Evolutionary conservation across 2,797 vertebrate species (phyloP).

Genomic region (Chelmon rostratus): DNA sequence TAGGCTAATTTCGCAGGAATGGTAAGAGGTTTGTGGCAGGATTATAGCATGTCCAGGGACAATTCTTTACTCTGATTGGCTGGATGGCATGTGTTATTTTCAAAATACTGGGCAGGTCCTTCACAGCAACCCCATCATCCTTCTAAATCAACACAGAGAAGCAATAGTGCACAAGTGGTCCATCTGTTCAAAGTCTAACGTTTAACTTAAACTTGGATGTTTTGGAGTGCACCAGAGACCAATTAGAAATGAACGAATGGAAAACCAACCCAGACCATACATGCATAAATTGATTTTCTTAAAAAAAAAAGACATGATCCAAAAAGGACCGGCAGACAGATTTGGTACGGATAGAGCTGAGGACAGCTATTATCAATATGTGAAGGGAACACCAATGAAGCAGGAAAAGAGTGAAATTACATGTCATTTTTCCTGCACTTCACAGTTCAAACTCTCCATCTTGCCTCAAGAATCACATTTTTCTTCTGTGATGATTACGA

Average conservation of each 20-base stretch:
- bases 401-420: neutral
- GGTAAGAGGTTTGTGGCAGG: neutral
- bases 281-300: neutral
- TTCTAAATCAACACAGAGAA: neutral
- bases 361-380: neutral
- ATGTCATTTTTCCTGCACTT: neutral
- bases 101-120: neutral
- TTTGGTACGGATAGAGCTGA: neutral
- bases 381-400: neutral
- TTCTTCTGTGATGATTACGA: neutral
- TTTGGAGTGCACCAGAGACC: neutral
- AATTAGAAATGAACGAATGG: neutral
- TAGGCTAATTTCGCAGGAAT: too few relatives aligned
- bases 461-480: neutral
- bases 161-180: neutral
- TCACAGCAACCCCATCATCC: neutral
- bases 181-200: neutral
- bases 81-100: neutral
- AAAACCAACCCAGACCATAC: neutral
- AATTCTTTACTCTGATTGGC: neutral
- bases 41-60: neutral
- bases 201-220: neutral
- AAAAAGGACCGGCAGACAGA: neutral
- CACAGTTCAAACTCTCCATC: neutral
- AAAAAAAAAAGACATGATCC: neutral